Percentiles rank a stretch among this genome's conserved stretches.
Evolutionary conservation across 2,888 invertebrate genomes (phyloP).

Genomic region (Phrixothrix hirtus): DNA sequence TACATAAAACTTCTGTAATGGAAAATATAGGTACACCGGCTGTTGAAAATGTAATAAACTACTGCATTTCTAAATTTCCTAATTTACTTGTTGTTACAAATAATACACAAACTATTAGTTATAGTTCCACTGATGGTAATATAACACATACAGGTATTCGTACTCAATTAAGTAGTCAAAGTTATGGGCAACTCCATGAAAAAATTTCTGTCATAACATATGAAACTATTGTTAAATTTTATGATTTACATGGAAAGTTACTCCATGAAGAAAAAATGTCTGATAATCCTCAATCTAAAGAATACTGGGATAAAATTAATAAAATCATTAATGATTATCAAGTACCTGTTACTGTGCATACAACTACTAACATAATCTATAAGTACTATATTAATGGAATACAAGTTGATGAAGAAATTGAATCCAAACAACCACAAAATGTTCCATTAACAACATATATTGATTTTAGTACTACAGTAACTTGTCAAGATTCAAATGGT

Average conservation of each 20-base stretch:
- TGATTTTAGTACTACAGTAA: not conserved
- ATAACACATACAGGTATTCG: not conserved
- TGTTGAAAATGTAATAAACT: too few relatives aligned
- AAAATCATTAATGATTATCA: slow-evolving; percentile 5
- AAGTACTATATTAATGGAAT: slow-evolving; percentile 8
- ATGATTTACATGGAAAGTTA: slow-evolving; percentile 3
- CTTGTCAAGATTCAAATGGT: not conserved
- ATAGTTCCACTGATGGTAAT: not conserved
- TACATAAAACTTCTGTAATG: too few relatives aligned
- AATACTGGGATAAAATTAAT: slow-evolving; percentile 11
- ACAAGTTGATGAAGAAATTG: not conserved
- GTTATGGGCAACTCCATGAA: not conserved
- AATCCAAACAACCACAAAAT: not conserved
- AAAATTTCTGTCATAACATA: not conserved
- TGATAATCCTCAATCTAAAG: slow-evolving; percentile 6
- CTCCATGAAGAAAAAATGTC: slow-evolving; percentile 5
- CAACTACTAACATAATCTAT: slow-evolving; percentile 1
- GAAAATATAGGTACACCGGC: too few relatives aligned
- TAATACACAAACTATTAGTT: slow-evolving; percentile 6
- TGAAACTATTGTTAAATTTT: slow-evolving; percentile 8
- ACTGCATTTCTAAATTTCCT: too few relatives aligned
- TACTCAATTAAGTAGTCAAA: not conserved
- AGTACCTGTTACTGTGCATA: slow-evolving; percentile 2
- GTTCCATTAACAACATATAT: not conserved
- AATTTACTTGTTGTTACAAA: slow-evolving; percentile 2